Conservation (phyloP, 1,140 invertebrate genomes). For the Heliconius hewitsoni region DNA sequence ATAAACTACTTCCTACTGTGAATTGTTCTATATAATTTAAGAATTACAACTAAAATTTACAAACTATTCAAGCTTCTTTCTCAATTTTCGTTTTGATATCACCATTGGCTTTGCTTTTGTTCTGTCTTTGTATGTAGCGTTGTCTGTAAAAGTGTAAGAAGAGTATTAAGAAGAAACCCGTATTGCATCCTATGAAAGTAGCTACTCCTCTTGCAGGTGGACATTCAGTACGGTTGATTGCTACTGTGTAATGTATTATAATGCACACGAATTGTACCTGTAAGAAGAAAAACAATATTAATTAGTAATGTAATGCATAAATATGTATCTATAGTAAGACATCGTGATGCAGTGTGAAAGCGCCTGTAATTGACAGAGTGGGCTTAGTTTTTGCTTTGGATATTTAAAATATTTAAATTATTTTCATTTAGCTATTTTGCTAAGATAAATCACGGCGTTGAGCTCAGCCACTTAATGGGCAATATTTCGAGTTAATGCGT, state of each 20-base stretch:
- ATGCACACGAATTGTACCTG: slow-evolving; percentile 72
- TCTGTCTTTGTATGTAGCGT: slow-evolving; percentile 48
- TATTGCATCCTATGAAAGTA: slow-evolving; percentile 56
- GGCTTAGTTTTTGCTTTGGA: too few species aligned
- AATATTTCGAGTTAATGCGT: too few species aligned
- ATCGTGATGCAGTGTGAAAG: too few species aligned
- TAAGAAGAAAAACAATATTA: slow-evolving; percentile 41
- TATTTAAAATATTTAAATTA: too few species aligned
- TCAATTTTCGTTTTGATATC: neutral
- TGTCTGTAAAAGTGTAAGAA: slow-evolving; percentile 70
- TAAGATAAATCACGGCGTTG: too few species aligned
- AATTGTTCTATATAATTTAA: neutral
- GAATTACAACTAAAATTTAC: neutral
- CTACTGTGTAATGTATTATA: slow-evolving; percentile 58
- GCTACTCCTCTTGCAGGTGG: slow-evolving; percentile 58
- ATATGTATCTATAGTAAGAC: too few species aligned
- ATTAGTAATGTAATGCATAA: neutral
- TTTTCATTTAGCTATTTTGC: too few species aligned
- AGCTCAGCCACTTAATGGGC: too few species aligned
- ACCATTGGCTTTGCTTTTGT: neutral
- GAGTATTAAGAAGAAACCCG: slow-evolving; percentile 55
- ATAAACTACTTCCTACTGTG: neutral
- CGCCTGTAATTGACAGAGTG: too few species aligned
- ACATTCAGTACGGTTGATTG: slow-evolving; percentile 57
- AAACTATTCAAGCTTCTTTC: neutral